Evolutionary conservation across 2,888 invertebrate genomes (phyloP).

Genomic region (Agonum fuliginosum): DNA sequence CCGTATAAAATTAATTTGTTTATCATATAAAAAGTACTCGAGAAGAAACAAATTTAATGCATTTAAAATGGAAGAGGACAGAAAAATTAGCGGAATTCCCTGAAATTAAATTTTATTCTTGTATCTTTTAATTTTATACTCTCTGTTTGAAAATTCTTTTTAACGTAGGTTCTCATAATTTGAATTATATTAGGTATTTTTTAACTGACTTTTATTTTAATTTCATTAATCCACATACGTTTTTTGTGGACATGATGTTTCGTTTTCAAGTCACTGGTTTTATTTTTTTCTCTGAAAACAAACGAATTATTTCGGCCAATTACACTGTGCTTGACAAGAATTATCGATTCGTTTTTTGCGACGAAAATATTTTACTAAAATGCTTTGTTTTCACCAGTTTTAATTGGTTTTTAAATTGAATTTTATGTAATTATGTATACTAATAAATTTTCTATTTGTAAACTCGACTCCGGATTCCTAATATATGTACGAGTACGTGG

Average conservation of each 20-base stretch:
- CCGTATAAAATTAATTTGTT: neutral
- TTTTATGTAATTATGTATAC: constrained; percentile 1
- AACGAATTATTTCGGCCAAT: constrained; percentile 17
- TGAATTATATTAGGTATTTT: constrained; percentile 14
- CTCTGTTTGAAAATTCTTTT: constrained; percentile 28
- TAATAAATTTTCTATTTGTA: neutral
- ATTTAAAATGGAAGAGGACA: neutral
- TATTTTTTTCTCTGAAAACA: constrained; percentile 10
- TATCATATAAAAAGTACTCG: neutral
- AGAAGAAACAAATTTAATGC: neutral
- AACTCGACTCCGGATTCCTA: no score
- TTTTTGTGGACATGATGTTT: neutral
- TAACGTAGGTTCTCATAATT: neutral
- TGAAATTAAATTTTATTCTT: constrained; percentile 6
- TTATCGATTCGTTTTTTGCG: constrained; percentile 8
- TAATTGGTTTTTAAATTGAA: neutral
- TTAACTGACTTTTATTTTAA: constrained; percentile 1
- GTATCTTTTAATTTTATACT: constrained; percentile 1
- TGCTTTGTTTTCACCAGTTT: neutral
- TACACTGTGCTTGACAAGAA: neutral
- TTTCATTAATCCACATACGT: constrained; percentile 5
- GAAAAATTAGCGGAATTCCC: constrained; percentile 8
- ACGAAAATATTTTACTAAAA: no score
- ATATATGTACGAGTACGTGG: no score
- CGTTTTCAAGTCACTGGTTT: constrained; percentile 1